Conservation (phyloP, 2,888 invertebrate species). For the Agrypnus murinus region DNA sequence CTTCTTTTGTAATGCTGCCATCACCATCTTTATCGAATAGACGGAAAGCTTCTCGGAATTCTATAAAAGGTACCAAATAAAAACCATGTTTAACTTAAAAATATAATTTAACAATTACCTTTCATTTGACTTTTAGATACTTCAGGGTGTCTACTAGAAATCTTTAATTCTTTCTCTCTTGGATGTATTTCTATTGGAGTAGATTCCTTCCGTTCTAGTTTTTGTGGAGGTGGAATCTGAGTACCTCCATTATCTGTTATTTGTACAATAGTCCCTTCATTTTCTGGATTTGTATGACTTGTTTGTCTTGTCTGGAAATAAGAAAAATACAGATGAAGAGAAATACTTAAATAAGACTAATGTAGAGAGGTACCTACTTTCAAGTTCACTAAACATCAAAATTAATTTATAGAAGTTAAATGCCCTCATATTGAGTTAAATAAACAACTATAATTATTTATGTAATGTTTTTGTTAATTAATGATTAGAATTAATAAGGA, state of each 20-base stretch:
- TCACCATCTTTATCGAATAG: constrained; percentile 92
- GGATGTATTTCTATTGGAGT: constrained; percentile 17
- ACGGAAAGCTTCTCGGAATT: constrained; percentile 90
- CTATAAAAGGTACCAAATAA: constrained; percentile 70
- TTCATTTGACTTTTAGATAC: constrained; percentile 87
- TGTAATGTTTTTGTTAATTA: too few species aligned
- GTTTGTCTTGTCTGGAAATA: constrained; percentile 64
- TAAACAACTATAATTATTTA: too few species aligned
- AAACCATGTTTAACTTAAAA: too few species aligned
- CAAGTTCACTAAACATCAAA: too few species aligned
- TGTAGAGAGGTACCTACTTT: too few species aligned
- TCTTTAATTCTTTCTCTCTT: constrained; percentile 48
- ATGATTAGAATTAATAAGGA: background rate
- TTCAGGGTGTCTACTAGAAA: constrained; percentile 66
- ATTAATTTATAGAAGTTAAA: too few species aligned
- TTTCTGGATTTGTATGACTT: constrained; percentile 57
- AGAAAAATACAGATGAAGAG: too few species aligned
- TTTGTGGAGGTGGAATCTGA: background rate
- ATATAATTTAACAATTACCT: constrained; percentile 71
- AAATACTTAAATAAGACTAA: too few species aligned
- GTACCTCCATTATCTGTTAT: constrained; percentile 3
- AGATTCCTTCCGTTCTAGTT: constrained; percentile 10
- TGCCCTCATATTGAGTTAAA: too few species aligned
- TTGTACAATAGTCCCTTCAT: constrained; percentile 51
- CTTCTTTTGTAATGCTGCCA: constrained; percentile 91